These are phyloP conservation scores for Astropecten irregularis DNA, from an alignment of 53 echinoderm and acorn worm genomes.

Conservation along the genomic window DNA sequence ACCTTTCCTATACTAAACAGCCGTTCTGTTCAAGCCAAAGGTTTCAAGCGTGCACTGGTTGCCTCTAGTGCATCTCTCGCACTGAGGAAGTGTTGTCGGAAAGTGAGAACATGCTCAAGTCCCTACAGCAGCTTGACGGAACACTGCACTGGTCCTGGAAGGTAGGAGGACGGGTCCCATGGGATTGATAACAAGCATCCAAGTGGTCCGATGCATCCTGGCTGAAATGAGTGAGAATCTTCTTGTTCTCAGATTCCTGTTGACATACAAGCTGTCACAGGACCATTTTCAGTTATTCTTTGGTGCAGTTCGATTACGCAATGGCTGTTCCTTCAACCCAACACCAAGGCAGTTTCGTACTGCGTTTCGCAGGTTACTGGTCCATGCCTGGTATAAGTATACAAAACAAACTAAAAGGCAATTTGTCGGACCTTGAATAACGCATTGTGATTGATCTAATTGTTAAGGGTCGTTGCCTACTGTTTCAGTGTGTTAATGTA, in stretches of 20 bases:
- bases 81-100: neutral
- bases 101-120: neutral
- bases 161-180: neutral
- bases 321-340: neutral
- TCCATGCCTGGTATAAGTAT: too few relatives aligned
- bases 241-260: neutral
- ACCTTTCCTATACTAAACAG: neutral
- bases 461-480: too few relatives aligned
- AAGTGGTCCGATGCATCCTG: neutral
- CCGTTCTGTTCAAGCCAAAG: neutral
- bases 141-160: neutral
- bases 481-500: too few relatives aligned
- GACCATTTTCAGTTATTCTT: too few relatives aligned
- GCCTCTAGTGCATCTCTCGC: neutral
- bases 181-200: neutral
- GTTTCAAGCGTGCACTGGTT: neutral
- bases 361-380: too few relatives aligned
- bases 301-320: neutral
- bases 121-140: neutral
- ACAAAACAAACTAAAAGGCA: too few relatives aligned
- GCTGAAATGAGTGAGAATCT: neutral
- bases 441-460: too few relatives aligned
- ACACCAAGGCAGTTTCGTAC: neutral
- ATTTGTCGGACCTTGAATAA: too few relatives aligned
- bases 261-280: neutral